Evolutionary conservation across 2,797 vertebrate genomes (phyloP).

Genomic region (Gallinago stenura): DNA sequence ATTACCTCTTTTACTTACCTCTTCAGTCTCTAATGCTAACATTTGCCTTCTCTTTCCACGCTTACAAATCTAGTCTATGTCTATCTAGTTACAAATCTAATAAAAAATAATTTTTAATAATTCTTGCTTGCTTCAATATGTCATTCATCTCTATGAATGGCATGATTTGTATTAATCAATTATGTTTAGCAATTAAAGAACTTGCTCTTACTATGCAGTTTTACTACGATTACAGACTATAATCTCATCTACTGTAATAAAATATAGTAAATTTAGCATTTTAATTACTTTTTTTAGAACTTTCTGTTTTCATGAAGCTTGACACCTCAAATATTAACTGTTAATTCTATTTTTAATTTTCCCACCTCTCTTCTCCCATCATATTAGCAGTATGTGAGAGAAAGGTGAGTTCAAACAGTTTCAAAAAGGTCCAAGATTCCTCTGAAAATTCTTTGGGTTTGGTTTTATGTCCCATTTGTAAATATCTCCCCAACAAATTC

Average conservation of each 20-base stretch:
- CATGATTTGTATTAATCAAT: neutral
- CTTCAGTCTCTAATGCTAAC: neutral
- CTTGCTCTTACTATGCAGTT: neutral
- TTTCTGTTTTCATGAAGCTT: neutral
- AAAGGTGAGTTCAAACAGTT: neutral
- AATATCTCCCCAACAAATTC: neutral
- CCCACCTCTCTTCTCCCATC: neutral
- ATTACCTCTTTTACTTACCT: neutral
- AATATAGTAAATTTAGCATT: neutral
- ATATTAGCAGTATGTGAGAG: neutral
- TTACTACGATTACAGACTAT: neutral
- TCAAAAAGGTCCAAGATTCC: neutral
- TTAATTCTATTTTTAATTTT: neutral
- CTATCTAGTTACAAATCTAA: neutral
- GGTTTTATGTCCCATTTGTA: neutral
- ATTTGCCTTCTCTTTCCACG: neutral
- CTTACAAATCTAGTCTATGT: neutral
- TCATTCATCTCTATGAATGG: neutral
- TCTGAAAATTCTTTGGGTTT: neutral
- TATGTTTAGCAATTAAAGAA: neutral
- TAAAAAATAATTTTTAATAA: fast-evolving
- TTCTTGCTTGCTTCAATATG: neutral
- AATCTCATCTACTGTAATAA: neutral
- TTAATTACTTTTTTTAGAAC: neutral
- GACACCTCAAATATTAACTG: neutral